Base-by-base conservation (phyloP, 2,888 invertebrate species). In the Barypeithes pellucidus region DNA sequence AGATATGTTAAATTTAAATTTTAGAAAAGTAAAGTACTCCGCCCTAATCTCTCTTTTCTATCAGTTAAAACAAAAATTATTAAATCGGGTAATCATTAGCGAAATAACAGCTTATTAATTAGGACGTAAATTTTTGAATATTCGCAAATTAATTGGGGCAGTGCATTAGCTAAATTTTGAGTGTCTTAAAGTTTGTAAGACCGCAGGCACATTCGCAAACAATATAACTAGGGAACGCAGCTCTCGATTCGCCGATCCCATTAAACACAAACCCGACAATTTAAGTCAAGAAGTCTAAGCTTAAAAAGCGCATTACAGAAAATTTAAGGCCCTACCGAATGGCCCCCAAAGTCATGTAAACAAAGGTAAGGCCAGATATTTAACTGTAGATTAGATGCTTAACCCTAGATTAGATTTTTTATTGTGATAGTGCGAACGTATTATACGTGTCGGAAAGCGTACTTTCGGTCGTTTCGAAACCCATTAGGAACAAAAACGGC, bases 331-430 rank as follows among this genome's bases (percentile, higher is more conserved):
- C 43, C 61, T 20, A 12, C 14, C 45, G 45, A 43, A 61, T 29
- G 45, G 43, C 24, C 68, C 68, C 62, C 39, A 52, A 69, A 69
- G 68, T 29, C 50, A 62, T 69, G 68, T 62, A 60, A 69, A 69
- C 68, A 69, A 69, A 62, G 62, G 68, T 61, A 41, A 52, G 63
- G 36, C 36, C 24, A 54, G 61, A 63, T 54, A 50, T 57, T 62
- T 62, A 52, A 60, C 72, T 66, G 39, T 54, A 66, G 66, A 66
- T 66, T 66, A 66, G 52, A 54, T 41, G 45, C 33, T 59, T 60
- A 65, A 45, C 57, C 63, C 61, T 52, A 72, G 72, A 72, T 72
- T 72, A 72, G 72, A 72, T 72, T 72, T 72, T 65, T 67, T 62
- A 72, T 61, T 61, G 54, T 50, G 72, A 72, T 72, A 72, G 67